phyloP scores from a whole-genome alignment of 2,888 invertebrate genomes.

The Eupsilia transversa region DNA sequence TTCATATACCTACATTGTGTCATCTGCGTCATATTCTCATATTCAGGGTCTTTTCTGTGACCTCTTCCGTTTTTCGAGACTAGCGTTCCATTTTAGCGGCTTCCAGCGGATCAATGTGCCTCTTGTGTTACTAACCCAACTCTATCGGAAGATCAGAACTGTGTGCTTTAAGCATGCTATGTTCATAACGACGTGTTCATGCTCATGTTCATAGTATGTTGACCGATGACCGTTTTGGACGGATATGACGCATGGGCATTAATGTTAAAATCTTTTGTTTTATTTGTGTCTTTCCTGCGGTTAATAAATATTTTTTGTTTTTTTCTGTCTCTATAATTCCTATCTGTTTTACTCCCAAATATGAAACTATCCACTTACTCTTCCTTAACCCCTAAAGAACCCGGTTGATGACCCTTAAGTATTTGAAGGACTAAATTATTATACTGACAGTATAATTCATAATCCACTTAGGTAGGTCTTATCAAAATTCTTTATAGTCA shows the following conservation, averaged over 20 bases:
- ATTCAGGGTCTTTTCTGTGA: neutral
- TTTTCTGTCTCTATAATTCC: neutral
- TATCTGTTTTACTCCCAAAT: neutral
- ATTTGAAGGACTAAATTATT: neutral
- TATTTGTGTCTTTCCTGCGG: neutral
- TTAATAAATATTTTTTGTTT: too few species aligned
- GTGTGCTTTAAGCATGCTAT: neutral
- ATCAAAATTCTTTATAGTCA: slow-evolving; percentile 20
- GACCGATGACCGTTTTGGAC: neutral
- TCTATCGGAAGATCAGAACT: neutral
- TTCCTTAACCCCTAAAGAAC: neutral
- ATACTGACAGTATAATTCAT: neutral
- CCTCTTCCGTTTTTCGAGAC: neutral
- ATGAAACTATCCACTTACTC: neutral
- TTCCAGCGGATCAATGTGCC: neutral
- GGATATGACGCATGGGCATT: slow-evolving; percentile 15
- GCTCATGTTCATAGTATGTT: neutral
- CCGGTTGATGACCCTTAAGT: neutral
- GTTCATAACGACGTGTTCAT: neutral
- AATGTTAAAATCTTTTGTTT: slow-evolving; percentile 15
- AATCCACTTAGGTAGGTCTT: neutral
- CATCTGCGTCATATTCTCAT: too few species aligned
- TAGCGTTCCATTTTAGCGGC: too few species aligned
- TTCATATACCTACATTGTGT: neutral
- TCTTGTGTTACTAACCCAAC: neutral